These are phyloP conservation scores for Benitochromis conjunctus DNA, from an alignment of 2,113 vertebrate species.

Conservation along the genomic window DNA sequence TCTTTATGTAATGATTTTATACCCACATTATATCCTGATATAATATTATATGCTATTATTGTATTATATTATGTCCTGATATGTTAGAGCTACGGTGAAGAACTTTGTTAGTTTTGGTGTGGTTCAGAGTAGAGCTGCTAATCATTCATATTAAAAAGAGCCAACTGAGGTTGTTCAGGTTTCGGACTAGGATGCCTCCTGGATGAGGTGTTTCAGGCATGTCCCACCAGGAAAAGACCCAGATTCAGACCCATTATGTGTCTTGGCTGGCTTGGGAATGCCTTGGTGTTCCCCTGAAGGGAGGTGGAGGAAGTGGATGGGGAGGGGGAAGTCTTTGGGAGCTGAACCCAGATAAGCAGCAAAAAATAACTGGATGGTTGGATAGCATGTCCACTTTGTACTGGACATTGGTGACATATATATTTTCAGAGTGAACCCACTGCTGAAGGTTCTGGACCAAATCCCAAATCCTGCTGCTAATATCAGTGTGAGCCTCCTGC, in stretches of 20 bases:
- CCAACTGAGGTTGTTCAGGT: not conserved
- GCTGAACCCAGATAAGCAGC: not conserved
- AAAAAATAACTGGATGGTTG: not conserved
- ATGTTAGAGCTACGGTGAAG: not conserved
- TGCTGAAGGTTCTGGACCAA: constrained; percentile 43
- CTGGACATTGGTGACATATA: not conserved
- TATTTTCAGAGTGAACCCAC: constrained; percentile 61
- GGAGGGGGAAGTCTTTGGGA: not conserved
- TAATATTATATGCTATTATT: not conserved
- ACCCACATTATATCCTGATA: not conserved
- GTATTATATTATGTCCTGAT: not conserved
- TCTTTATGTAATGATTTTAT: not conserved
- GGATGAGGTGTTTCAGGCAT: not conserved
- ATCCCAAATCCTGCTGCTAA: not conserved
- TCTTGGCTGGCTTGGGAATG: not conserved
- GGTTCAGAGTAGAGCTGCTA: not conserved
- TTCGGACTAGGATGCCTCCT: not conserved
- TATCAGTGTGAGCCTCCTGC: constrained; percentile 20
- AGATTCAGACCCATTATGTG: not conserved
- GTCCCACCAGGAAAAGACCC: not conserved
- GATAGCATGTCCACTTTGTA: not conserved
- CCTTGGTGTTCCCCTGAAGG: not conserved
- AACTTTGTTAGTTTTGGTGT: not conserved
- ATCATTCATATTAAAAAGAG: not conserved
- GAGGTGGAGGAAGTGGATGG: too few species aligned